phyloP scores from a whole-genome alignment of 2,797 vertebrate species.

The Buceros bicornis region DNA sequence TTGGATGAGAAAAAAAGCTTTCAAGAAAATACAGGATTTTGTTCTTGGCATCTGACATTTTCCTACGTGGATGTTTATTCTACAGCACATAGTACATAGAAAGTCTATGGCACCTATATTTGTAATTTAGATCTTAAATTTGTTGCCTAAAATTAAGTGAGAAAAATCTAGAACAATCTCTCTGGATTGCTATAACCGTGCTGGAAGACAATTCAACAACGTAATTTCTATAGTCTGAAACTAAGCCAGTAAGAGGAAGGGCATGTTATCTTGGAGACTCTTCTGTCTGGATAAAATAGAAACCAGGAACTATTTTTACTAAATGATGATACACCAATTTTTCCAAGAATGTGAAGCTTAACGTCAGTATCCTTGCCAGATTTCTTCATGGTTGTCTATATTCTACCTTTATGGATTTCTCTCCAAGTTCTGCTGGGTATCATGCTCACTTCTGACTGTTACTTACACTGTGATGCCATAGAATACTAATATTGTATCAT shows the following conservation, averaged over 20 bases:
- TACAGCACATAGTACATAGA: not conserved
- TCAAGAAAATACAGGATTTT: not conserved
- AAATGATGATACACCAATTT: not conserved
- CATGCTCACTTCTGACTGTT: not conserved
- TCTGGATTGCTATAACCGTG: not conserved
- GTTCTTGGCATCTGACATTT: not conserved
- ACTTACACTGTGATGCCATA: not conserved
- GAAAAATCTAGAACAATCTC: not conserved
- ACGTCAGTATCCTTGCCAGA: not conserved
- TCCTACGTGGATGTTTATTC: not conserved
- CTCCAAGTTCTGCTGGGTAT: not conserved
- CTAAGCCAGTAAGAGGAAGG: not conserved
- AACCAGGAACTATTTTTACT: conserved; percentile 29
- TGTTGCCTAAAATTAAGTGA: not conserved
- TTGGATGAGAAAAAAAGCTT: not conserved
- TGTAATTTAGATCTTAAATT: not conserved
- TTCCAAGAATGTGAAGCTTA: not conserved
- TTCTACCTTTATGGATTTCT: not conserved
- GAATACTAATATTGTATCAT: not conserved
- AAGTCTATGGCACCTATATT: not conserved
- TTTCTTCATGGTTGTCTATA: not conserved
- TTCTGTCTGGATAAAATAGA: not conserved
- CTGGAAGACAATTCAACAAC: not conserved
- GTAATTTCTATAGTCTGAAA: not conserved
- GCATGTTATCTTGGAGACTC: not conserved